Conservation (phyloP, 2,797 vertebrate species). For the Cephalopachus bancanus region DNA sequence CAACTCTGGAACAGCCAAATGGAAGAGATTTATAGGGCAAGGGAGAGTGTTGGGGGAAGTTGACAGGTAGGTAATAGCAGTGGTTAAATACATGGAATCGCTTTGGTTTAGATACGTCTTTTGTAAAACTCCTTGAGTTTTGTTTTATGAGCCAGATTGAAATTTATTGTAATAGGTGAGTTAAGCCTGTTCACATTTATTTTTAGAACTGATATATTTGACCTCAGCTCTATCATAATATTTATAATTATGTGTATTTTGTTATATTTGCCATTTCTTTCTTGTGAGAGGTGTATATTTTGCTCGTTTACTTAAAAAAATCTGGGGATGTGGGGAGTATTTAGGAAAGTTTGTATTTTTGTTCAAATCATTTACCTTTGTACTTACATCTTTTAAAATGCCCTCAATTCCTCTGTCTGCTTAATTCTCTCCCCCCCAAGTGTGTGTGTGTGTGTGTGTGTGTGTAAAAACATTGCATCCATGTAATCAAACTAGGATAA, state of each 20-base stretch:
- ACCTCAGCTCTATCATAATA: not conserved
- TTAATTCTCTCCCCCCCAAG: not conserved
- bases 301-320: conserved; percentile 26
- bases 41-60: no score
- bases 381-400: conserved; percentile 1
- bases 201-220: conserved; percentile 30
- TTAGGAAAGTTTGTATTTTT: conserved; percentile 53
- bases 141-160: conserved; percentile 3
- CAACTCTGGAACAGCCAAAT: no score
- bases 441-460: not conserved
- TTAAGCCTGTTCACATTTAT: not conserved
- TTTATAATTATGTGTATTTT: conserved; percentile 50
- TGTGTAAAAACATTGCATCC: not conserved
- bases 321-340: not conserved
- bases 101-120: conserved; percentile 19
- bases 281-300: not conserved
- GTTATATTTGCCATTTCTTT: conserved; percentile 29
- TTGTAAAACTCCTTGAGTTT: not conserved
- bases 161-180: not conserved
- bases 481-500: not conserved
- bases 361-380: conserved; percentile 34
- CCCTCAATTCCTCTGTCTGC: not conserved
- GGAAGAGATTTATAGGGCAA: no score
- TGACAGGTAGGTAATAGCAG: no score
- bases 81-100: not conserved